phyloP scores from a whole-genome alignment of 2,113 vertebrate genomes.

The Chaetops frenatus region DNA sequence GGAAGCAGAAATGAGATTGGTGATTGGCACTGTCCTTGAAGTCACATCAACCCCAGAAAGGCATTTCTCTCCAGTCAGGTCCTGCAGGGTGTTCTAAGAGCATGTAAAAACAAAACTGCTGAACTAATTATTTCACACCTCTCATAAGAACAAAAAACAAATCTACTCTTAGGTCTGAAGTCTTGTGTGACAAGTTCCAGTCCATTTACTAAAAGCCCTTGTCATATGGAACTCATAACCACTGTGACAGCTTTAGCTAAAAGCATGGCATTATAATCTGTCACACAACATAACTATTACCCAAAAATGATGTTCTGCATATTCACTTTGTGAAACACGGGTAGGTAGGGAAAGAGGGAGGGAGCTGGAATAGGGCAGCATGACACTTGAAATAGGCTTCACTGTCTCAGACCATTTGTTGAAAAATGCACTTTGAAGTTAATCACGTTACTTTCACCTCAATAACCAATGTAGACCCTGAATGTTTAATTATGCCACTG shows the following conservation, averaged over 20 bases:
- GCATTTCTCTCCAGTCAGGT: background rate
- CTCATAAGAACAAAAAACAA: background rate
- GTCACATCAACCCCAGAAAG: background rate
- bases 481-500: slow-evolving; percentile 80
- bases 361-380: background rate
- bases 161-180: background rate
- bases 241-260: background rate
- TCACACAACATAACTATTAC: background rate
- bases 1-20: background rate
- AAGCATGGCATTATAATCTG: background rate
- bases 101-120: background rate
- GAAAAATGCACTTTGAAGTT: slow-evolving; percentile 63
- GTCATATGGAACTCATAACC: background rate
- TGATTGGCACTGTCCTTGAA: background rate
- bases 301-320: background rate
- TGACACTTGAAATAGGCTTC: background rate
- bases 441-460: slow-evolving; percentile 75
- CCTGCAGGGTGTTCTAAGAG: background rate
- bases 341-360: background rate
- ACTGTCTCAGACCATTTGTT: slow-evolving; percentile 34
- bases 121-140: background rate
- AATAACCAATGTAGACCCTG: slow-evolving; percentile 67
- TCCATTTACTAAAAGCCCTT: slow-evolving; percentile 2
- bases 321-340: background rate
- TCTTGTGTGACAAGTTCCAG: slow-evolving; percentile 26